phyloP scores from a whole-genome alignment of 1,140 invertebrate genomes.

The Caenorhabditis inopinata region DNA sequence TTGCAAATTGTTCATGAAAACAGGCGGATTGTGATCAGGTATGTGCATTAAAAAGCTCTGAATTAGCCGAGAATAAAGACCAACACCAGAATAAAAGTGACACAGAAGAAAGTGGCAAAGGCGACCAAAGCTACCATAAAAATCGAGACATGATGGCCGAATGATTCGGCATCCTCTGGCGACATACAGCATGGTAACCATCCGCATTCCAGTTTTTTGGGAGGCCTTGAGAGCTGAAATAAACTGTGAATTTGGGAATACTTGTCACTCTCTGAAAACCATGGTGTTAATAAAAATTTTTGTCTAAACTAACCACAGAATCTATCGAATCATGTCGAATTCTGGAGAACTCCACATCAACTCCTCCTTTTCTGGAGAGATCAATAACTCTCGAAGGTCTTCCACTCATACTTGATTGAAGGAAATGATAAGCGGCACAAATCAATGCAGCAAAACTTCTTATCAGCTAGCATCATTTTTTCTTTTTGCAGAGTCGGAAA shows the following conservation, averaged over 20 bases:
- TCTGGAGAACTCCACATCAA: not conserved
- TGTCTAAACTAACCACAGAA: not conserved
- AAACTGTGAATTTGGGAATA: not conserved
- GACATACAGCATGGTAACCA: slow-evolving; percentile 50
- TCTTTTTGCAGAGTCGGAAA: not conserved
- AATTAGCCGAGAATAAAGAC: slow-evolving; percentile 50
- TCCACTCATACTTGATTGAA: not conserved
- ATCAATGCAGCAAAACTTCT: not conserved
- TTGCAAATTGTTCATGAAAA: slow-evolving; percentile 16
- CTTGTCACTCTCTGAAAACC: too few relatives aligned
- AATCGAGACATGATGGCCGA: slow-evolving; percentile 53
- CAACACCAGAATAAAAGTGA: slow-evolving; percentile 50
- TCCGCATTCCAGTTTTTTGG: slow-evolving; percentile 40
- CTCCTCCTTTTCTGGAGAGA: not conserved
- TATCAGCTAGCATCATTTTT: not conserved
- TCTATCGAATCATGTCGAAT: not conserved
- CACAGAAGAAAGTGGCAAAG: slow-evolving; percentile 54
- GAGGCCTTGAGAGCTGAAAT: not conserved
- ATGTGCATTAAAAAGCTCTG: not conserved
- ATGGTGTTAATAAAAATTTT: too few relatives aligned
- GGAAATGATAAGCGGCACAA: not conserved
- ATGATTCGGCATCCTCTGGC: slow-evolving; percentile 46
- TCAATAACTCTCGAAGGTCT: slow-evolving; percentile 10
- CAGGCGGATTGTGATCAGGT: slow-evolving; percentile 28
- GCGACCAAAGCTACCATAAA: slow-evolving; percentile 53